phyloP scores from a whole-genome alignment of 2,888 invertebrate genomes.

The Cyrtodaria siliqua region DNA sequence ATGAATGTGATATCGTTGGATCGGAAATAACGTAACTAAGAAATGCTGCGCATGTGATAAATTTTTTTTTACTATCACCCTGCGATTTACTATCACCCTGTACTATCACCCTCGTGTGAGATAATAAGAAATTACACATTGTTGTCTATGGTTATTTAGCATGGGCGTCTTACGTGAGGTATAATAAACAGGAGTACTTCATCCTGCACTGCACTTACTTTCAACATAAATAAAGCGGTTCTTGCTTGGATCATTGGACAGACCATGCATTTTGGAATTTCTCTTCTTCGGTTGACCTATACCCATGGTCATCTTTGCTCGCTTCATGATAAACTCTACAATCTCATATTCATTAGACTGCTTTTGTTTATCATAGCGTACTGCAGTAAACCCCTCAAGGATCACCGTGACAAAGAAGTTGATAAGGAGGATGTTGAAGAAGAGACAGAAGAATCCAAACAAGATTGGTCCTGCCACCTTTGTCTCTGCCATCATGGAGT shows the following conservation, averaged over 20 bases:
- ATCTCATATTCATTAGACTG: conserved; percentile 82
- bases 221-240: conserved; percentile 50
- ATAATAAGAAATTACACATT: too few species aligned
- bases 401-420: conserved; percentile 83
- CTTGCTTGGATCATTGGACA: conserved; percentile 45
- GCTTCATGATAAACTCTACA: conserved; percentile 77
- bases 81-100: too few species aligned
- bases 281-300: conserved; percentile 47
- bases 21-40: too few species aligned
- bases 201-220: too few species aligned
- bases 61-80: too few species aligned
- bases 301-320: conserved; percentile 68
- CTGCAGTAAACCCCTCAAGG: conserved; percentile 78
- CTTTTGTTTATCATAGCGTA: conserved; percentile 71
- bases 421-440: conserved; percentile 79
- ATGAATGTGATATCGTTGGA: too few species aligned
- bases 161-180: too few species aligned
- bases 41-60: too few species aligned
- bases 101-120: too few species aligned
- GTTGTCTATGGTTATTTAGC: too few species aligned
- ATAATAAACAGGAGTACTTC: too few species aligned
- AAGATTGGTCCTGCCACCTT: conserved; percentile 71
- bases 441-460: conserved; percentile 76
- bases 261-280: conserved; percentile 6
- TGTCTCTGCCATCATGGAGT: conserved; percentile 68